phyloP scores from a whole-genome alignment of 1,140 invertebrate species.

The Drosophila paulistorum region DNA sequence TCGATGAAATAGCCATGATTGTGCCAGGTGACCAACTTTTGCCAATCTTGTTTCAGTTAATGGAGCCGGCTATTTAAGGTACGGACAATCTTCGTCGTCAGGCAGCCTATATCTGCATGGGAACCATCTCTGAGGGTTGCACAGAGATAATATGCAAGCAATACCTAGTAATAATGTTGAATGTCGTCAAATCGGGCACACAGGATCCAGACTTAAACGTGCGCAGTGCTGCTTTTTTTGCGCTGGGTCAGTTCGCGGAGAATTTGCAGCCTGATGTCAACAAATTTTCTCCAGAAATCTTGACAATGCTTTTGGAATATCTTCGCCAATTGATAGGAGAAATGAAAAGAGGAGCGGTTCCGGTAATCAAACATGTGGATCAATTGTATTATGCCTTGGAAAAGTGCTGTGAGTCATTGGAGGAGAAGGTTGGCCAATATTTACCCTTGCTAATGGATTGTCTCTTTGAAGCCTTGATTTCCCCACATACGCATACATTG shows the following conservation, averaged over 20 bases:
- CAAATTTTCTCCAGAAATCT: constrained; percentile 87
- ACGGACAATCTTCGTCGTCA: constrained; percentile 86
- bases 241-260: constrained; percentile 92
- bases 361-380: constrained; percentile 86
- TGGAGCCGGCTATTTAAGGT: constrained; percentile 86
- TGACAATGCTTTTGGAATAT: constrained; percentile 90
- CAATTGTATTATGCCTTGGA: constrained; percentile 92
- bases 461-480: constrained; percentile 86
- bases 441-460: constrained; percentile 88
- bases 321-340: constrained; percentile 86
- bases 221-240: constrained; percentile 90
- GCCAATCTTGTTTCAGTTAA: constrained; percentile 86
- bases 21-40: constrained; percentile 91
- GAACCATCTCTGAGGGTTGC: constrained; percentile 91
- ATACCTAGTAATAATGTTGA: constrained; percentile 88
- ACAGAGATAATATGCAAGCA: constrained; percentile 89
- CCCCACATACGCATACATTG: constrained; percentile 85
- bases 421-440: constrained; percentile 88
- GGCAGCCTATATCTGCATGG: constrained; percentile 89
- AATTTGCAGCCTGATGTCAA: constrained; percentile 91
- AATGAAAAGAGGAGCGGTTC: constrained; percentile 76
- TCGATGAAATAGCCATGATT: constrained; percentile 90
- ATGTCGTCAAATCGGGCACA: constrained; percentile 89
- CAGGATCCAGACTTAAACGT: constrained; percentile 85
- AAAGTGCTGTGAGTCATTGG: constrained; percentile 91